Percentiles rank a stretch among this genome's conserved stretches.
phyloP scores from a whole-genome alignment of 2,888 invertebrate genomes.

The Latheticus oryzae region DNA sequence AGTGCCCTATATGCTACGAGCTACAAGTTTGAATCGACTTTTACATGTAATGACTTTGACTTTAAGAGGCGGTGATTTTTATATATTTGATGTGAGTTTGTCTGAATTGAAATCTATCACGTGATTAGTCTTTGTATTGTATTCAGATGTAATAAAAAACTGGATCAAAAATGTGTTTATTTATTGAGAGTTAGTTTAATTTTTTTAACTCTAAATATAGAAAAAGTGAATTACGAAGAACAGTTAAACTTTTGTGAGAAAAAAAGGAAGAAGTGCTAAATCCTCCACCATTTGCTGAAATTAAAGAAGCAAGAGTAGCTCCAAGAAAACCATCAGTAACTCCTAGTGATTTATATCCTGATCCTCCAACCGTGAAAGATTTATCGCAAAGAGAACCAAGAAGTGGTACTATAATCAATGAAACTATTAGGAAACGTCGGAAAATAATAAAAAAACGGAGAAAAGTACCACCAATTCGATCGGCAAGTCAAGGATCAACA shows the following conservation, averaged over 20 bases:
- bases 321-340: slow-evolving; percentile 56
- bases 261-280: slow-evolving; percentile 53
- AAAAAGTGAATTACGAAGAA: slow-evolving; percentile 48
- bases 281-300: slow-evolving; percentile 60
- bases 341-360: slow-evolving; percentile 55
- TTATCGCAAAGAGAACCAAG: slow-evolving; percentile 58
- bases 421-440: slow-evolving; percentile 38
- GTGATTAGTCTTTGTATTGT: background rate
- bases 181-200: too few species aligned
- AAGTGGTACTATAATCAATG: slow-evolving; percentile 62
- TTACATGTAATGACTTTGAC: slow-evolving; percentile 74
- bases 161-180: too few species aligned
- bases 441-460: slow-evolving; percentile 33
- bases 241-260: slow-evolving; percentile 56
- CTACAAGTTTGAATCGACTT: slow-evolving; percentile 64
- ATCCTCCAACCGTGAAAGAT: slow-evolving; percentile 53
- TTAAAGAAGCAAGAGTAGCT: slow-evolving; percentile 57
- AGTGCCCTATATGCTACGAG: slow-evolving; percentile 71
- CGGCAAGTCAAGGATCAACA: slow-evolving; percentile 5
- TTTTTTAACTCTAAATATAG: too few species aligned
- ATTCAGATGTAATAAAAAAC: too few species aligned
- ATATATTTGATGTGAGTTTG: slow-evolving; percentile 60
- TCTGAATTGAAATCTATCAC: slow-evolving; percentile 48
- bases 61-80: slow-evolving; percentile 66
- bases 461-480: slow-evolving; percentile 8